A percentile compares a stretch with the other conserved stretches of the same genome.
These are phyloP conservation scores for Cephus cinctus DNA, from an alignment of 1,140 invertebrate genomes.

Conservation along the genomic window DNA sequence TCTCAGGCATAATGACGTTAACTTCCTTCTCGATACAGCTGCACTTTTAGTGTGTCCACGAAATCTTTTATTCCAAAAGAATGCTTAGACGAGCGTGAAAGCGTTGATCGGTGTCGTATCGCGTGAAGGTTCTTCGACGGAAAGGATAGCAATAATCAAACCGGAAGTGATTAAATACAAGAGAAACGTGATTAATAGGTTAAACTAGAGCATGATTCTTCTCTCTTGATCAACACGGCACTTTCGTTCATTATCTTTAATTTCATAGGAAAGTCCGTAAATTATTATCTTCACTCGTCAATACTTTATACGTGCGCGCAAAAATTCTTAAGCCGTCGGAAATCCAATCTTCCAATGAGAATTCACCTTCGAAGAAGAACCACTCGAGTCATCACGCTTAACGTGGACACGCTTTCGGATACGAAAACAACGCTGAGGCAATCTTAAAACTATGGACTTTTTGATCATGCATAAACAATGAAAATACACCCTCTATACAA, in stretches of 20 bases:
- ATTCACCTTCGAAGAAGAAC: conserved; percentile 28
- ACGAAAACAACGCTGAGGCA: conserved; percentile 55
- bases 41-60: conserved; percentile 35
- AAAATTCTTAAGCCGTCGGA: no score
- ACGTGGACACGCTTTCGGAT: conserved; percentile 48
- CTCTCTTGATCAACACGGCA: no score
- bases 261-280: conserved; percentile 12
- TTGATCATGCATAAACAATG: conserved; percentile 53
- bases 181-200: no score
- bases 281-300: no score
- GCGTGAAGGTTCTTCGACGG: no score
- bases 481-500: conserved; percentile 40
- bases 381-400: conserved; percentile 23
- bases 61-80: no score
- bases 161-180: no score
- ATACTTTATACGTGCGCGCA: no score
- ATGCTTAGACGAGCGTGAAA: no score
- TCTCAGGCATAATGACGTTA: conserved; percentile 32
- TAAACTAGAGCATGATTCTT: no score
- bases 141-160: no score
- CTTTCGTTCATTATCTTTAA: conserved; percentile 24
- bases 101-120: no score
- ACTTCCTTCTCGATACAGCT: conserved; percentile 27
- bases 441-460: conserved; percentile 58
- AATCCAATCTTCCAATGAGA: conserved; percentile 7